phyloP scores from a whole-genome alignment of 1,140 invertebrate species.

The Arctopsyche grandis region DNA sequence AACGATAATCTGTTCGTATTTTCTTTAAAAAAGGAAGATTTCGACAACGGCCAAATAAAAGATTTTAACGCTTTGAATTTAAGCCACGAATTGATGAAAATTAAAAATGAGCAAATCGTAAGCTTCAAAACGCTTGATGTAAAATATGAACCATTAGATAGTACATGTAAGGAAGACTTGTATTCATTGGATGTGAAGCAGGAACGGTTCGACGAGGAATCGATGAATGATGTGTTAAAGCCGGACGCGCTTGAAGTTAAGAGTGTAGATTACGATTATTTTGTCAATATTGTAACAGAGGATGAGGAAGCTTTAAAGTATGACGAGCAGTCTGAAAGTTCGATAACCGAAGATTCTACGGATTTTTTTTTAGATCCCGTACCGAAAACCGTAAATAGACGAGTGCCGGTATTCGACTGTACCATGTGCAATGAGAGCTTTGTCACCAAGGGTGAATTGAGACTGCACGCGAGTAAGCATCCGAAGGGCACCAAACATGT shows the following conservation, averaged over 20 bases:
- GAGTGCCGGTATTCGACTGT: slow-evolving; percentile 30
- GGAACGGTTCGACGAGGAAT: neutral
- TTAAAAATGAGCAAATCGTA: neutral
- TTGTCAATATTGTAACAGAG: neutral
- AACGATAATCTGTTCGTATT: neutral
- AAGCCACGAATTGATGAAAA: neutral
- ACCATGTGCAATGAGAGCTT: slow-evolving; percentile 48
- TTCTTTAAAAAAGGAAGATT: neutral
- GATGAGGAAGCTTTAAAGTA: neutral
- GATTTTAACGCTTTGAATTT: neutral
- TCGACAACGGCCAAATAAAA: neutral
- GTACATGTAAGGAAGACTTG: neutral
- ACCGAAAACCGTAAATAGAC: neutral
- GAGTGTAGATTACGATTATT: neutral
- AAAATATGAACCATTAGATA: neutral
- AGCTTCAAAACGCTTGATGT: neutral
- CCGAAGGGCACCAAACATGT: slow-evolving; percentile 38
- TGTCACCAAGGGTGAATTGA: slow-evolving; percentile 32
- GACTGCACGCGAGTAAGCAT: slow-evolving; percentile 37
- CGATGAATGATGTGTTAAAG: neutral
- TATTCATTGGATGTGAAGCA: neutral
- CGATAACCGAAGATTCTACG: neutral
- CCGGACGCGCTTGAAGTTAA: neutral
- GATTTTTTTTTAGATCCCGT: slow-evolving; percentile 3
- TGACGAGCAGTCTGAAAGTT: neutral